phyloP scores from a whole-genome alignment of 2,888 invertebrate species.

The Sphecodes monilicornis region DNA sequence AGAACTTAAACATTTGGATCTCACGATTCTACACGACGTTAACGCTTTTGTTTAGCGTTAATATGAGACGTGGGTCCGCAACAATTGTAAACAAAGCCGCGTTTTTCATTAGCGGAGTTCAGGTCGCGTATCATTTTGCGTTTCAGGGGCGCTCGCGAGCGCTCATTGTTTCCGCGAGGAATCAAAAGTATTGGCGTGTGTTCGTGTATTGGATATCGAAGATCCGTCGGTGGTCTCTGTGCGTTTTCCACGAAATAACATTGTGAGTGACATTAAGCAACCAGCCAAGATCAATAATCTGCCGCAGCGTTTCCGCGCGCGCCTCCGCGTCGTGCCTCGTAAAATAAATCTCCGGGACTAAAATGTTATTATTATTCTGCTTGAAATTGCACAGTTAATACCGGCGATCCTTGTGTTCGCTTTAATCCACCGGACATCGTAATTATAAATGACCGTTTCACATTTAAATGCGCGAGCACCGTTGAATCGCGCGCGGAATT shows the following conservation, averaged over 20 bases:
- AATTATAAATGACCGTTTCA: constrained; percentile 39
- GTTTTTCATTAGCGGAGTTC: background rate
- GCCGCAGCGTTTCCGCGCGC: constrained; percentile 50
- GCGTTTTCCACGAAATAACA: constrained; percentile 65
- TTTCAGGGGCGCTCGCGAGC: too few relatives aligned
- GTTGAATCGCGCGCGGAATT: background rate
- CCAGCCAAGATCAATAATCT: constrained; percentile 66
- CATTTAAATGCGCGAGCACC: constrained; percentile 22
- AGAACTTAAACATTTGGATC: too few relatives aligned
- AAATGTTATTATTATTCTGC: constrained; percentile 54
- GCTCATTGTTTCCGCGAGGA: background rate
- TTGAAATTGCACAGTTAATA: constrained; percentile 51
- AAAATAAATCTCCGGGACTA: constrained; percentile 66
- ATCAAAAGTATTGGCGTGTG: constrained; percentile 20
- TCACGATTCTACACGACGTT: too few relatives aligned
- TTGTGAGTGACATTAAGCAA: constrained; percentile 69
- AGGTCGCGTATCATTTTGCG: too few relatives aligned
- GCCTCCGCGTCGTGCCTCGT: constrained; percentile 29
- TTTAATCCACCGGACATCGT: constrained; percentile 33
- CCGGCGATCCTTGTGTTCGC: constrained; percentile 29
- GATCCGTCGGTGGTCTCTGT: constrained; percentile 24
- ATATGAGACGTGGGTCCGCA: background rate
- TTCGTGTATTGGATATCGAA: constrained; percentile 56
- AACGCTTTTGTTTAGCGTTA: background rate
- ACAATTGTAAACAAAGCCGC: background rate